Evolutionary conservation across 2,888 invertebrate genomes (phyloP).

Genomic region (Apomyelois bistriatella): DNA sequence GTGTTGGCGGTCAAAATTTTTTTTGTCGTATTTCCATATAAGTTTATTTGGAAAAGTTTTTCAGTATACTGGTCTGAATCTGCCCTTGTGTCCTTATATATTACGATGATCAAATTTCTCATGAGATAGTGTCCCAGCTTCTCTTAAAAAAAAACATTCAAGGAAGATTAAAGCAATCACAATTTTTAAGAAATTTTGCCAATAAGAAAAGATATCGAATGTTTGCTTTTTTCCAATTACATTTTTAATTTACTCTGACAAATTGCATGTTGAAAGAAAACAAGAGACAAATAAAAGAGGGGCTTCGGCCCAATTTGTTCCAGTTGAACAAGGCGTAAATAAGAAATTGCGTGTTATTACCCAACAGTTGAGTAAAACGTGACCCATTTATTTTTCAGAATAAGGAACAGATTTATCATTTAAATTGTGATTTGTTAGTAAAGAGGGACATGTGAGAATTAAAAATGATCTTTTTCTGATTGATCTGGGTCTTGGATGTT

Average conservation of each 20-base stretch:
- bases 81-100: no score
- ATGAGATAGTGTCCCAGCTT: no score
- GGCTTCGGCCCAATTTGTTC: conserved; percentile 4
- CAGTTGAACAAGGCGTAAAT: conserved; percentile 5
- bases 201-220: background rate
- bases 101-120: no score
- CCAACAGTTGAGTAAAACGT: conserved; percentile 5
- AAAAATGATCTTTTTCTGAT: no score
- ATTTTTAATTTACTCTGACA: conserved; percentile 1
- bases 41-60: no score
- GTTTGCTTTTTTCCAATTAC: background rate
- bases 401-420: conserved; percentile 2
- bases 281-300: background rate
- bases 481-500: no score
- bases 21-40: no score
- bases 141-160: no score
- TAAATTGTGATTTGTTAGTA: conserved; percentile 4
- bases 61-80: no score
- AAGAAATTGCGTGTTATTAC: conserved; percentile 11
- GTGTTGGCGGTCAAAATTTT: no score
- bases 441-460: background rate
- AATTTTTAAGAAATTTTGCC: background rate
- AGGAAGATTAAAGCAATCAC: background rate
- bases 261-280: background rate
- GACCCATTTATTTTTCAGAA: conserved; percentile 5